Base-by-base conservation (phyloP, 2,113 vertebrate genomes). In the Brevimyrus niger region DNA sequence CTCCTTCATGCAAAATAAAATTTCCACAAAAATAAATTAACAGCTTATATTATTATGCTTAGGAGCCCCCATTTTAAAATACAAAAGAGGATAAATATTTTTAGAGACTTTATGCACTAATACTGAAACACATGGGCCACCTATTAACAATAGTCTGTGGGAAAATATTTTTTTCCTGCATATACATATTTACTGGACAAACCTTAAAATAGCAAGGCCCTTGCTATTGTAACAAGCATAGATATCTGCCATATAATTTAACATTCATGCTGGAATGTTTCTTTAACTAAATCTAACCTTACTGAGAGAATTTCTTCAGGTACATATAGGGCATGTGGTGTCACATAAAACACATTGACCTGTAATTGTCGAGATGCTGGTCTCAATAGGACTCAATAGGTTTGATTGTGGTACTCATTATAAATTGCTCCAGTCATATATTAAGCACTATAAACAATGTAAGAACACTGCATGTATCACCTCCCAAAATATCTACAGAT, bases 11-110 rank as follows among this genome's bases (percentile, higher is more conserved):
- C 90, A 92, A 92, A 92, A 86, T 61, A 87, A 87, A 76, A 86
- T 86, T 89, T 84, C 87, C 86, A 86, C 91, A 86, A 89, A 53
- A 88, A 89, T 91, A 69, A 91, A 92, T 89, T 89, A 83, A 92
- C 87, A 87, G 89, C n/a, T 88, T 58, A 90, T 69, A 88, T 76
- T 58, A 89, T 89, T 89, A 89, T 85, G 42, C 50, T 73, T 89
- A 35, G n/a, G 31, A 65, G 0, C 27, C 83, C 53, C 51, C 86
- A 80, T 87, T 86, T 85, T 82, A 90, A 65, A 86, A 48, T 50
- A 65, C 23, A n/a, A 46, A 89, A 51, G 58, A 89, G 69, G 65
- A 21, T 86, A 87, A 73, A 87, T 87, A 89, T 87, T 65, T 84
- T 86, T 38, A 23, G 50, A 55, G 15, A 87, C 48, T 27, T 23